phyloP scores from a whole-genome alignment of 2,888 invertebrate species.

The Serrognathus titanus region DNA sequence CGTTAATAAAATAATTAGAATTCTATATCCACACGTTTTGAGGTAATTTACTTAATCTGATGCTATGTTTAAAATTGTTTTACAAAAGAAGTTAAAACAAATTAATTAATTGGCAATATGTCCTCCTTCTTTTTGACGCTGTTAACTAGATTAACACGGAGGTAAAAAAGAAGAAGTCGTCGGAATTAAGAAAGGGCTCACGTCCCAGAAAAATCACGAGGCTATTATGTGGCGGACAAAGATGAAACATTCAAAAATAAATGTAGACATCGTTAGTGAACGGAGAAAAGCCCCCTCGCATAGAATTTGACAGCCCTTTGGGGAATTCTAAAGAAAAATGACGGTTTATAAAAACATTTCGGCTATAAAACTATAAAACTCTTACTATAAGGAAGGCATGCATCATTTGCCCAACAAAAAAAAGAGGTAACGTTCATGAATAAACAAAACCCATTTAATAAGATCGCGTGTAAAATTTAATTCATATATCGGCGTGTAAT shows the following conservation, averaged over 20 bases:
- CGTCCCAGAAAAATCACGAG: not conserved
- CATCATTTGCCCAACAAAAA: not conserved
- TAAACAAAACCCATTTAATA: no score
- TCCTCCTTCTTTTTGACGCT: no score
- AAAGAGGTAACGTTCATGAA: no score
- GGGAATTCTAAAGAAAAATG: constrained; percentile 46
- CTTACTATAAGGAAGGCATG: constrained; percentile 7
- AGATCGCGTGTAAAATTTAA: no score
- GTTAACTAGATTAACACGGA: no score
- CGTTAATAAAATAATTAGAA: not conserved
- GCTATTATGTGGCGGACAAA: not conserved
- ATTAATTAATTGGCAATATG: no score
- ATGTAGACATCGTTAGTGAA: constrained; percentile 33
- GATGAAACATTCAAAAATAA: constrained; percentile 22
- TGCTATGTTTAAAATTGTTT: no score
- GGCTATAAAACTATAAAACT: constrained; percentile 48
- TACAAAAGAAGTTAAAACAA: not conserved
- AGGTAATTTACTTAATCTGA: no score
- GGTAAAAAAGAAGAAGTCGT: no score
- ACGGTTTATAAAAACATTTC: constrained; percentile 49
- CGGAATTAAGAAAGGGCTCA: not conserved
- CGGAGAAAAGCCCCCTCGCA: constrained; percentile 29
- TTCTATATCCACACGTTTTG: no score
- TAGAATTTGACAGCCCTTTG: constrained; percentile 43
- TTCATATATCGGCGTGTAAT: no score